Base-by-base conservation (phyloP, 2,113 vertebrate genomes). In the Lucifuga dentata region DNA sequence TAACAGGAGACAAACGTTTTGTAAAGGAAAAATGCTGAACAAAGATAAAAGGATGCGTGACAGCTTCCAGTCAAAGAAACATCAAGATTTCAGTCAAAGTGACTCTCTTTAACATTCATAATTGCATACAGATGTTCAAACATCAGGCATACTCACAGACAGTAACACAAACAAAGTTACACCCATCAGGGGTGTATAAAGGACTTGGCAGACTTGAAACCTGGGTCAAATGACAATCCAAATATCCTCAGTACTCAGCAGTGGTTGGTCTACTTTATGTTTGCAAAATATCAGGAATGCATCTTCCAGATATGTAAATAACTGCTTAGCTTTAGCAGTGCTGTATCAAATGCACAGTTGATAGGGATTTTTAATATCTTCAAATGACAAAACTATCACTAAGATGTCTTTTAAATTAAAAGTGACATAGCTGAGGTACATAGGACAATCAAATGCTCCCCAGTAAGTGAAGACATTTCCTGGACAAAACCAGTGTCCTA, bases 111-210 rank as follows among this genome's bases (percentile, higher is more conserved):
- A 73, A 88, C 73, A 87, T 83, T 83, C 76, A 80, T 65, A 56
- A 20, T 15, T 39, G 12, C 81, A 80, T 66, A 88, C 78, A 86
- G 79, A 69, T 84, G 83, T 84, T 70, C 86, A 90, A 32, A 64
- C 82, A 78, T 76, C 73, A 80, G 61, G 78, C 78, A 86, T 58
- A 75, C 81, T 82, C 84, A 75, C 73, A 86, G 74, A 83, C 78
- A 48, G 39, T 53, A 57, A 49, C 68, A 45, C 72, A 58, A 51
- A 53, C 33, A 55, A 41, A 80, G 79, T 80, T 75, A 67, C 78
- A 90, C 84, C 87, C 81, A 72, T 83, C 46, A 39, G 59, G 84
- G 81, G 79, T 79, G 65, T 77, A 19, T 45, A 80, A 82, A 75
- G 49, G 69, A 83, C 59, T 7, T 59, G 77, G 78, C 86, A 88